Evolutionary conservation across 2,797 vertebrate genomes (phyloP).

Genomic region (Leptodactylus fallax): DNA sequence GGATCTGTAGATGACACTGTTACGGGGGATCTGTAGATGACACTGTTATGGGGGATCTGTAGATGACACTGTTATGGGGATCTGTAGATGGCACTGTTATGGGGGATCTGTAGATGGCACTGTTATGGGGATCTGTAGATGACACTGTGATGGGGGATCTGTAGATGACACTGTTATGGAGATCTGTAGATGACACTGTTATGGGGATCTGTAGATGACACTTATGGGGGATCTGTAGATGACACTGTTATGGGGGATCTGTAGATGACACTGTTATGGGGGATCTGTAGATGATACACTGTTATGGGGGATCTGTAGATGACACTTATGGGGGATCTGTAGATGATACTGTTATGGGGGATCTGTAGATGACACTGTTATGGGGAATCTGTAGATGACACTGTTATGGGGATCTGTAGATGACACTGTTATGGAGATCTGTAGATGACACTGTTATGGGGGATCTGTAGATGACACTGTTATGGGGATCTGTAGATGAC

Average conservation of each 20-base stretch:
- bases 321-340: background rate
- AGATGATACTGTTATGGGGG: background rate
- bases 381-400: background rate
- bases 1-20: background rate
- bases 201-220: background rate
- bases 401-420: background rate
- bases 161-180: background rate
- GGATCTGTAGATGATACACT: background rate
- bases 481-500: background rate
- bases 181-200: slow-evolving; percentile 8
- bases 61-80: background rate
- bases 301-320: background rate
- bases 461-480: background rate
- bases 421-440: background rate
- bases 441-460: background rate
- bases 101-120: background rate
- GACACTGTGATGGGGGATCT: slow-evolving; percentile 8
- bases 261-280: background rate
- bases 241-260: background rate
- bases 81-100: slow-evolving; percentile 4
- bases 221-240: background rate
- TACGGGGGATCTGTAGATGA: background rate
- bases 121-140: slow-evolving; percentile 5
- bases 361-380: background rate
- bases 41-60: background rate